A percentile compares a stretch with the other conserved stretches of the same genome.
phyloP scores from a whole-genome alignment of 2,113 vertebrate genomes.

The Natator depressus region DNA sequence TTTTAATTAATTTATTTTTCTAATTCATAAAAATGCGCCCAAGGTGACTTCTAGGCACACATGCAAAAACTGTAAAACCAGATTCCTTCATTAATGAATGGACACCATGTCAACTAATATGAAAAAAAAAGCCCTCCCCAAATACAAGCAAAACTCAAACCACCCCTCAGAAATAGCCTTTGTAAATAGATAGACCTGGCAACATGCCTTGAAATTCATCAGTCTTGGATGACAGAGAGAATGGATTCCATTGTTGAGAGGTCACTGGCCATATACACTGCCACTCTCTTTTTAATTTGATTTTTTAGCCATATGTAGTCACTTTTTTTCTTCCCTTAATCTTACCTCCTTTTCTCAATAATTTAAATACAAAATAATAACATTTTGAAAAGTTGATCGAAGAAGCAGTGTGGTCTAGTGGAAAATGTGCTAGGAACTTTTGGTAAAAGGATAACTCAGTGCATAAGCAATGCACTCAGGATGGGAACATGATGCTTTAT shows the following conservation, averaged over 20 bases:
- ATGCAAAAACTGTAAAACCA: constrained; percentile 65
- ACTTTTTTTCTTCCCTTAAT: rapidly evolving
- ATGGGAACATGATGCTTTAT: background rate
- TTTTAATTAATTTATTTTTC: constrained; percentile 76
- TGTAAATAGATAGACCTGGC: background rate
- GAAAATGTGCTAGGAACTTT: background rate
- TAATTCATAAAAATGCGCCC: constrained; percentile 72
- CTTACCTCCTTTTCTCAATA: background rate
- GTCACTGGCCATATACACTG: background rate
- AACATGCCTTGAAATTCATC: background rate
- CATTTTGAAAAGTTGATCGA: background rate
- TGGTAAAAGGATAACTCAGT: background rate
- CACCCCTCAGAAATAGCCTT: constrained; percentile 17
- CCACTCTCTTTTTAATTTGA: background rate
- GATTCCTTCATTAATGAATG: constrained; percentile 61
- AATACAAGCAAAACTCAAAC: constrained; percentile 10
- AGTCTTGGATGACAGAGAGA: background rate
- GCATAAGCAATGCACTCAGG: background rate
- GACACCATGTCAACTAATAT: constrained; percentile 38
- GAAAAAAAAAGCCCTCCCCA: constrained; percentile 25
- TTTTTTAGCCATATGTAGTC: rapidly evolving
- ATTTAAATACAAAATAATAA: background rate
- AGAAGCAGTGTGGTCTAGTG: background rate
- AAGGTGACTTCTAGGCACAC: constrained; percentile 58
- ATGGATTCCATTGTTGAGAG: background rate